Conservation (phyloP, 2,888 invertebrate genomes). For the Cerastis leucographa region DNA sequence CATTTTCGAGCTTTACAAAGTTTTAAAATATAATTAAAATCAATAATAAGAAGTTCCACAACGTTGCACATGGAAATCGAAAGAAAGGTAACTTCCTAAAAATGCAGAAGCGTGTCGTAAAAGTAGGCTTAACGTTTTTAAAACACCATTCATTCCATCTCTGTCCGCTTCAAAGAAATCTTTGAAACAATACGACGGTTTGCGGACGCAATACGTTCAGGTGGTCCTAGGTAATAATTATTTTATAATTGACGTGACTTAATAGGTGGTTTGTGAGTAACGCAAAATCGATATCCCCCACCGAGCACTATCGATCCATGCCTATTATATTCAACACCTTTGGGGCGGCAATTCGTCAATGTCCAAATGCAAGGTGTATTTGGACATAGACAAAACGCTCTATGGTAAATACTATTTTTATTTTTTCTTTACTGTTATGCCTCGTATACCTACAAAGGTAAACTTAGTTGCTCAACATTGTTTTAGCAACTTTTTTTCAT, state of each 20-base stretch:
- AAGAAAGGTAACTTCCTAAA: neutral
- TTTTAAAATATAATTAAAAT: neutral
- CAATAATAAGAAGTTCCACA: neutral
- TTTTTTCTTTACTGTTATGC: neutral
- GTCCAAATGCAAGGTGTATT: neutral
- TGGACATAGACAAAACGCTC: neutral
- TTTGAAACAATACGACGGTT: neutral
- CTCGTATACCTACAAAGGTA: neutral
- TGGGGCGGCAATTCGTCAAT: neutral
- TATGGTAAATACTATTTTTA: neutral
- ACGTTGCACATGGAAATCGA: neutral
- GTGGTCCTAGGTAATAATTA: neutral
- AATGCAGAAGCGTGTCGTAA: too few species aligned
- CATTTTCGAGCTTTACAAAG: too few species aligned
- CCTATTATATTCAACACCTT: neutral
- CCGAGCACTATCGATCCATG: neutral
- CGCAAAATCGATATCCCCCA: constrained; percentile 9
- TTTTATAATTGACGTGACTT: neutral
- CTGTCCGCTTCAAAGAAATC: neutral
- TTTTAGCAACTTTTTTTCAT: neutral
- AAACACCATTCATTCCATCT: neutral
- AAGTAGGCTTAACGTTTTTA: neutral
- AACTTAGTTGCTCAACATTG: neutral
- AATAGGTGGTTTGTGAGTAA: neutral
- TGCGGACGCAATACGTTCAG: neutral